phyloP scores from a whole-genome alignment of 2,113 vertebrate species.

The Perccottus glenii region DNA sequence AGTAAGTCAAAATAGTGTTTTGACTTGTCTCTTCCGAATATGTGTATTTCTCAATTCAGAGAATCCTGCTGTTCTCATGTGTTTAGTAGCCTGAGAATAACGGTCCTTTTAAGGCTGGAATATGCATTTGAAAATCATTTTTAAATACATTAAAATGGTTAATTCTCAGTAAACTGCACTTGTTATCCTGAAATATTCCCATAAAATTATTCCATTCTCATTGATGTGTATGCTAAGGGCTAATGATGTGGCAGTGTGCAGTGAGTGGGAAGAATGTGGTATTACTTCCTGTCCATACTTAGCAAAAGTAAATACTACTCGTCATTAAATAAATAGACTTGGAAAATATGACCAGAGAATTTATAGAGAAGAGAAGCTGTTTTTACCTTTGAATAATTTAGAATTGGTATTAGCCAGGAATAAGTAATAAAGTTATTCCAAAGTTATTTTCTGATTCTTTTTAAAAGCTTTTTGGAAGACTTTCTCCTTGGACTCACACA shows the following conservation, averaged over 20 bases:
- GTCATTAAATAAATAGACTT: not conserved
- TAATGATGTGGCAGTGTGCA: not conserved
- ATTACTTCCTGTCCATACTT: not conserved
- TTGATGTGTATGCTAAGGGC: not conserved
- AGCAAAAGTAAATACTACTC: not conserved
- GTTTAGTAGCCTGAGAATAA: not conserved
- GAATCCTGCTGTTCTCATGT: not conserved
- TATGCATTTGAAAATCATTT: too few species aligned
- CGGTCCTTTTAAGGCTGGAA: not conserved
- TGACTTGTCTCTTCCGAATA: not conserved
- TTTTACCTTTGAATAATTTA: not conserved
- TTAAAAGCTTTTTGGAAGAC: not conserved
- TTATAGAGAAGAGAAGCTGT: too few species aligned
- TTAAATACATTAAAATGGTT: too few species aligned
- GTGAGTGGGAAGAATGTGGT: not conserved
- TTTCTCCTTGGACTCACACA: not conserved
- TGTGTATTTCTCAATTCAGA: not conserved
- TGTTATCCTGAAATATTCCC: too few species aligned
- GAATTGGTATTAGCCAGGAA: not conserved
- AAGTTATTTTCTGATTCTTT: not conserved
- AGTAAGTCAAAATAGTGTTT: not conserved
- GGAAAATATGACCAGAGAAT: not conserved
- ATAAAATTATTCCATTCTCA: not conserved
- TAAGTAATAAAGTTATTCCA: not conserved
- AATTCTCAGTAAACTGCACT: not conserved